These are phyloP conservation scores for Anisognathus igniventris DNA, from an alignment of 2,797 vertebrate species.

Conservation along the genomic window DNA sequence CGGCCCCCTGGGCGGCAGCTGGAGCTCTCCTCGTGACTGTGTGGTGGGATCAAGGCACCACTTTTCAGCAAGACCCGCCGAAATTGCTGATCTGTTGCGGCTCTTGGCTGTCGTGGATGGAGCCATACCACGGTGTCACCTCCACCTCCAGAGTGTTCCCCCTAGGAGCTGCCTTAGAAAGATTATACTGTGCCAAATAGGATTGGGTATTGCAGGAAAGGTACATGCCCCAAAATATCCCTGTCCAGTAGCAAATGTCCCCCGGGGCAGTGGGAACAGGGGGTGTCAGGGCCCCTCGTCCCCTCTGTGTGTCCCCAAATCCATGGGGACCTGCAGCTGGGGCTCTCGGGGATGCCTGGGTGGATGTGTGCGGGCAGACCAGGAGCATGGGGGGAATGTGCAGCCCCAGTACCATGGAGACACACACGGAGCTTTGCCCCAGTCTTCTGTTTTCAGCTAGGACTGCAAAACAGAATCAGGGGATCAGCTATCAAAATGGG, in stretches of 20 bases:
- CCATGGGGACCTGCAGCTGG: accelerated
- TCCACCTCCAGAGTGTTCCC: neutral
- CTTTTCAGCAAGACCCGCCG: neutral
- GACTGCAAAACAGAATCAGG: neutral
- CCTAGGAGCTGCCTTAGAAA: neutral
- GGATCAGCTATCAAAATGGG: neutral
- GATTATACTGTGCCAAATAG: neutral
- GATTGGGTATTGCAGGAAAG: neutral
- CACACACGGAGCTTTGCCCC: neutral
- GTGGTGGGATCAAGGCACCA: neutral
- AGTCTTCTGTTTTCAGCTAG: neutral
- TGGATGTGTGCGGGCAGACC: accelerated
- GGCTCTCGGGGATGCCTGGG: too few relatives aligned
- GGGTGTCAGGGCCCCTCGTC: neutral
- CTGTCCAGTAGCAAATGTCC: neutral
- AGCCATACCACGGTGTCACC: neutral
- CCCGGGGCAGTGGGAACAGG: neutral
- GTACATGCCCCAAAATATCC: neutral
- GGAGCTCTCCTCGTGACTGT: neutral
- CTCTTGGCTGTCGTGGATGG: neutral
- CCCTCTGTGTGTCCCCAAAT: neutral
- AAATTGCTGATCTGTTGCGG: neutral
- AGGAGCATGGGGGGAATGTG: accelerated
- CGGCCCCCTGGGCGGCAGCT: neutral
- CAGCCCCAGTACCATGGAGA: accelerated